Conservation (phyloP, 1,140 invertebrate species). For the Acyrthosiphon pisum region DNA sequence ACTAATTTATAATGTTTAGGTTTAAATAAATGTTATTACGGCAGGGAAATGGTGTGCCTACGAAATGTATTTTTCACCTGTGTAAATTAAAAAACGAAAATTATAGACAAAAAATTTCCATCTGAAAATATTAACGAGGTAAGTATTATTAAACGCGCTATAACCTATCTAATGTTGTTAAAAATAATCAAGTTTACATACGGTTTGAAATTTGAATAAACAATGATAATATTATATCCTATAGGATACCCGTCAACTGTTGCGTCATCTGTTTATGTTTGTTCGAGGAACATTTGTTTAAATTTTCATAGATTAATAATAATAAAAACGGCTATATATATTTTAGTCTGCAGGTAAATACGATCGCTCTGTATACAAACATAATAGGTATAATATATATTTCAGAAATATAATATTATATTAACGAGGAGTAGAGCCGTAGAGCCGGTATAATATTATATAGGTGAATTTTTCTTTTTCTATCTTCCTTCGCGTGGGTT, state of each 20-base stretch:
- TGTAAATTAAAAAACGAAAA: background rate
- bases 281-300: background rate
- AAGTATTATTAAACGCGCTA: background rate
- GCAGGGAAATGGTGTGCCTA: background rate
- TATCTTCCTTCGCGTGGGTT: constrained; percentile 22
- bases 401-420: constrained; percentile 2
- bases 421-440: background rate
- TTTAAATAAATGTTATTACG: background rate
- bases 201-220: background rate
- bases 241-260: background rate
- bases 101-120: background rate
- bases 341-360: no score
- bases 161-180: background rate
- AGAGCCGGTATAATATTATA: background rate
- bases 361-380: constrained; percentile 27
- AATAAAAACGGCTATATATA: background rate
- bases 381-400: background rate
- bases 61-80: background rate
- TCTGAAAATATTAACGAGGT: background rate
- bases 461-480: constrained; percentile 30
- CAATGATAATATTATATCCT: no score
- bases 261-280: background rate
- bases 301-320: background rate
- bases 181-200: background rate
- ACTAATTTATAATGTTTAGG: background rate